Evolutionary conservation across 2,113 vertebrate species (phyloP).

Genomic region (Scatophagus argus): DNA sequence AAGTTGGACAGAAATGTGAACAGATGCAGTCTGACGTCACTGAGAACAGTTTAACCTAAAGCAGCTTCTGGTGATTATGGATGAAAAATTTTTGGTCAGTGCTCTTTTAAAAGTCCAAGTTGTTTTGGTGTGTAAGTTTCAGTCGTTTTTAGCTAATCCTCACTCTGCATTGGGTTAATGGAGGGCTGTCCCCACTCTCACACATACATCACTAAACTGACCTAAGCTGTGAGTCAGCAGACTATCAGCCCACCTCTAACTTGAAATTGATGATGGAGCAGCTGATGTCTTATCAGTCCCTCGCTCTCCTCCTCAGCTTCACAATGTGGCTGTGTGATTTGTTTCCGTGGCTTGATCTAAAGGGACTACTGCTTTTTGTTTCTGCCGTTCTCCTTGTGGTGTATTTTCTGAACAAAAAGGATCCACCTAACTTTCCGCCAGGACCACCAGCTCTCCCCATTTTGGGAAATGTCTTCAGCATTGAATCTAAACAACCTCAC

Average conservation of each 20-base stretch:
- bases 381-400: constrained; percentile 72
- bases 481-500: constrained; percentile 80
- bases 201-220: constrained; percentile 20
- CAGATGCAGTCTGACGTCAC: not conserved
- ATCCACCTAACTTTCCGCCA: constrained; percentile 83
- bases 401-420: constrained; percentile 72
- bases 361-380: constrained; percentile 73
- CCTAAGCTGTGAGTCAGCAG: constrained; percentile 56
- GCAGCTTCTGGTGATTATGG: not conserved
- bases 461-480: constrained; percentile 81
- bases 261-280: constrained; percentile 16
- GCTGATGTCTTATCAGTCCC: not conserved
- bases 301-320: constrained; percentile 11
- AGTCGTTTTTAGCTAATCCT: not conserved
- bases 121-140: not conserved
- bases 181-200: constrained; percentile 10
- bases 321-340: constrained; percentile 69
- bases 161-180: not conserved
- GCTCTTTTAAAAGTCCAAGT: not conserved
- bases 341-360: constrained; percentile 62
- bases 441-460: constrained; percentile 83
- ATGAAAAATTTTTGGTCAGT: not conserved
- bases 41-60: not conserved
- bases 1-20: not conserved
- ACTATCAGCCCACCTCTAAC: constrained; percentile 42